phyloP scores from a whole-genome alignment of 2,888 invertebrate genomes.

The Oegoconia quadripuncta region DNA sequence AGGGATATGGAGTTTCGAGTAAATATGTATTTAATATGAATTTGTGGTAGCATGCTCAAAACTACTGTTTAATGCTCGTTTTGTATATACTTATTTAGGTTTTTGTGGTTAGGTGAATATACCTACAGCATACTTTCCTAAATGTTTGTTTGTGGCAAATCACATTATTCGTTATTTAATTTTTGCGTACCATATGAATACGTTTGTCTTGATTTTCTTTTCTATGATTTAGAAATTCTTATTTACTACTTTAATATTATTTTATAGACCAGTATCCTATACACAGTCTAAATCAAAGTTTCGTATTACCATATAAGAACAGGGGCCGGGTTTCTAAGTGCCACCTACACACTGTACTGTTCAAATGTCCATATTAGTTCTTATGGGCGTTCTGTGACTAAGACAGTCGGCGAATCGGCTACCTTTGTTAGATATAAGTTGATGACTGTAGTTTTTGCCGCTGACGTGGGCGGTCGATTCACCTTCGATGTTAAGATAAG shows the following conservation, averaged over 20 bases:
- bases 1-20: no score
- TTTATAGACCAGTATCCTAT: slow-evolving; percentile 10
- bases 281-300: slow-evolving; percentile 15
- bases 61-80: no score
- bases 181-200: no score
- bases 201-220: not conserved
- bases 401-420: slow-evolving; percentile 63
- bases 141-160: no score
- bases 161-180: no score
- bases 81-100: no score
- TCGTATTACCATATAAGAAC: slow-evolving; percentile 53
- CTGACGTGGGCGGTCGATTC: slow-evolving; percentile 66
- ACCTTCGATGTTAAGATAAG: slow-evolving; percentile 69
- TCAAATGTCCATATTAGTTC: slow-evolving; percentile 73
- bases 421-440: slow-evolving; percentile 63
- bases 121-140: no score
- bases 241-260: not conserved
- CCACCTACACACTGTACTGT: slow-evolving; percentile 58
- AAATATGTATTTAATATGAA: no score
- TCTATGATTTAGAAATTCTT: not conserved
- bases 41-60: no score
- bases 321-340: slow-evolving; percentile 55
- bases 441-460: slow-evolving; percentile 61
- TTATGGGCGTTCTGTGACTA: slow-evolving; percentile 65
- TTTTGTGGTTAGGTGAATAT: no score